A percentile compares a stretch with the other conserved stretches of the same genome.
These are phyloP conservation scores for Colletes latitarsis DNA, from an alignment of 1,140 invertebrate species.

Conservation along the genomic window DNA sequence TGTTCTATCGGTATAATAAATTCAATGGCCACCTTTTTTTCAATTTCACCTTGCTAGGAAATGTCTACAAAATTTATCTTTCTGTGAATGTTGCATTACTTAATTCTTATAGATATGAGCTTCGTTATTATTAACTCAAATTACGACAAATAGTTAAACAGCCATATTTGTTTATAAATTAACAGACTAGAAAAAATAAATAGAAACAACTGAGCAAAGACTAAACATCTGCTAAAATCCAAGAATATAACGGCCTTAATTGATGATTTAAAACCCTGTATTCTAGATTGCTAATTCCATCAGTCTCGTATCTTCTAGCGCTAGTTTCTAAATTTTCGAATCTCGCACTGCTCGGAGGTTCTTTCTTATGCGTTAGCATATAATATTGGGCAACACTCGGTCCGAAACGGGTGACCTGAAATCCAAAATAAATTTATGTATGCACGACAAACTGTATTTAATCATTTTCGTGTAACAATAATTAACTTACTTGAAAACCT, in stretches of 20 bases:
- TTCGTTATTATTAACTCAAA: neutral
- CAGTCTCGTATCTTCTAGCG: conserved; percentile 82
- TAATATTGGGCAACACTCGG: conserved; percentile 88
- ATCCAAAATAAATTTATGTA: neutral
- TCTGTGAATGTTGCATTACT: neutral
- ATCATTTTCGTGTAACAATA: neutral
- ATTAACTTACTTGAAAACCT: conserved; percentile 70
- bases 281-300: conserved; percentile 85
- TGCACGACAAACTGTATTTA: neutral
- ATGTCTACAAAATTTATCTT: neutral
- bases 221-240: conserved; percentile 78
- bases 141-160: neutral
- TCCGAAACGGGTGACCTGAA: conserved; percentile 86
- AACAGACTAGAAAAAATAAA: neutral
- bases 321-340: conserved; percentile 83
- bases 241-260: conserved; percentile 76
- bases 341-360: conserved; percentile 83
- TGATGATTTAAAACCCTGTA: conserved; percentile 78
- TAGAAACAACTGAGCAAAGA: conserved; percentile 11
- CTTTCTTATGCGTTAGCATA: conserved; percentile 88
- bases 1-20: neutral
- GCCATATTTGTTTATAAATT: neutral
- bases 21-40: neutral
- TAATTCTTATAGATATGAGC: neutral
- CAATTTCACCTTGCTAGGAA: neutral